Evolutionary conservation across 1,140 invertebrate genomes (phyloP).

Genomic region (Amyelois transitella): DNA sequence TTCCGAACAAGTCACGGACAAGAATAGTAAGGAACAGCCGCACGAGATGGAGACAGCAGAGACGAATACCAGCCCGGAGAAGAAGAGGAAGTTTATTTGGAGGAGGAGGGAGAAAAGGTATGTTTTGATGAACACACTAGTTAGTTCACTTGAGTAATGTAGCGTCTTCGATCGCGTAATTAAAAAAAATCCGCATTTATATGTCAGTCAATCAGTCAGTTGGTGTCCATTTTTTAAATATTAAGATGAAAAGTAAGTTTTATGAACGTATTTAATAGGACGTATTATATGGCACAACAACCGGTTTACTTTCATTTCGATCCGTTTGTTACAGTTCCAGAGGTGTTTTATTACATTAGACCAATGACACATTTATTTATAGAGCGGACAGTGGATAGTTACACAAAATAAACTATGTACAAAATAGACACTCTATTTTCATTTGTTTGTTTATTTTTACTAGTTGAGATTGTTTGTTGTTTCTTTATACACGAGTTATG

Average conservation of each 20-base stretch:
- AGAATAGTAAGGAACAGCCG: slow-evolving; percentile 42
- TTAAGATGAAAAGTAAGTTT: no score
- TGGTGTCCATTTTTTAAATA: no score
- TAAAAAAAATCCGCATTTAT: no score
- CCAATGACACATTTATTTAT: background rate
- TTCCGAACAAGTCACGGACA: slow-evolving; percentile 26
- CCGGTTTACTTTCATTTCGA: background rate
- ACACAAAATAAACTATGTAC: no score
- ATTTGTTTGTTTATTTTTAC: no score
- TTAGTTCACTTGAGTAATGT: no score
- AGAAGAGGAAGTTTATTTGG: slow-evolving; percentile 63
- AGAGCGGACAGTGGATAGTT: background rate
- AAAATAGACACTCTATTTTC: no score
- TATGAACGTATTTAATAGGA: no score
- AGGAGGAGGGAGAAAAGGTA: slow-evolving; percentile 59
- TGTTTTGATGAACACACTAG: slow-evolving; percentile 5
- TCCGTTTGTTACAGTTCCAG: background rate
- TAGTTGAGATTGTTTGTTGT: no score
- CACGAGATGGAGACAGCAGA: slow-evolving; percentile 47
- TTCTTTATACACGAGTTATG: background rate
- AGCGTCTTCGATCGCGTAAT: no score
- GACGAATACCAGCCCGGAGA: slow-evolving; percentile 59
- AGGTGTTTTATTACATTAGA: background rate
- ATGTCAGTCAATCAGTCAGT: no score
- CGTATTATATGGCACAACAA: no score